phyloP scores from a whole-genome alignment of 2,113 vertebrate species.

The Scortum barcoo region DNA sequence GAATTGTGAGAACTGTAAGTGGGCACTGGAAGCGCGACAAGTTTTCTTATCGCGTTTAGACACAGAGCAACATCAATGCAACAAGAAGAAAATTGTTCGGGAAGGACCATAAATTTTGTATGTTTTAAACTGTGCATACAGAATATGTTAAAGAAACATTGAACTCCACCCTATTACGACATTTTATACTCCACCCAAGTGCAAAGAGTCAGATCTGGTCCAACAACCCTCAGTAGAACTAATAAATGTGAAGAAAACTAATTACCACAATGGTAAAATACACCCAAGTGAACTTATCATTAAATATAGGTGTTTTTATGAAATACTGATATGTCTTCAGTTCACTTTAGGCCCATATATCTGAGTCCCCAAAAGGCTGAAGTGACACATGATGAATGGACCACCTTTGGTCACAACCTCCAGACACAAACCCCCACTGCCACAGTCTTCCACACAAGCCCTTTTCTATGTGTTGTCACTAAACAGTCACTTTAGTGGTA shows the following conservation, averaged over 20 bases:
- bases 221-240: not conserved
- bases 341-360: slow-evolving; percentile 43
- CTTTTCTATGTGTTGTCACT: slow-evolving; percentile 77
- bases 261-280: not conserved
- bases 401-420: slow-evolving; percentile 63
- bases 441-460: slow-evolving; percentile 55
- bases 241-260: not conserved
- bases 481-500: slow-evolving; percentile 76
- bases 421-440: slow-evolving; percentile 39
- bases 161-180: slow-evolving; percentile 26
- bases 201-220: not conserved
- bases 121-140: slow-evolving; percentile 30
- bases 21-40: slow-evolving; percentile 50
- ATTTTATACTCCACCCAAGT: not conserved
- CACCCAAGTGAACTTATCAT: not conserved
- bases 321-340: slow-evolving; percentile 32
- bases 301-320: not conserved
- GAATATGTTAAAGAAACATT: slow-evolving; percentile 31
- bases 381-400: slow-evolving; percentile 80
- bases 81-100: slow-evolving; percentile 35
- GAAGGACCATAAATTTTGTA: slow-evolving; percentile 38
- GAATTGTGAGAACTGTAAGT: slow-evolving; percentile 81
- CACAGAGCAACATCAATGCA: slow-evolving; percentile 59
- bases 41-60: slow-evolving; percentile 70
- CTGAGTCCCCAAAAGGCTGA: slow-evolving; percentile 51